Conservation (phyloP, 2,888 invertebrate genomes). For the Azorinus chamasolen region DNA sequence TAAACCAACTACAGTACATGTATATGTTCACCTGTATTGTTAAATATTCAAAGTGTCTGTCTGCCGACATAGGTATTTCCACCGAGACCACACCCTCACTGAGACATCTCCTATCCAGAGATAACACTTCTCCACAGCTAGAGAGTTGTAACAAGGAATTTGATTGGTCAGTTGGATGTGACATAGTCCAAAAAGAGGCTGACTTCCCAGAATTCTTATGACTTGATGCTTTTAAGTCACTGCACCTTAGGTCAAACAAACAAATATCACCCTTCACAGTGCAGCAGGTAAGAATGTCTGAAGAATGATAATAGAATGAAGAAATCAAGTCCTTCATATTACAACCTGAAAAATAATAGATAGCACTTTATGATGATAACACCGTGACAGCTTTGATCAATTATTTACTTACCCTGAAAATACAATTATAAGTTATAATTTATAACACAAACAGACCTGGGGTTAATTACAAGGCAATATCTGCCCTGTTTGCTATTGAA, state of each 20-base stretch:
- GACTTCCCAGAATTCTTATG: conserved; percentile 10
- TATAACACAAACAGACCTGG: no score
- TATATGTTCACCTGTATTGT: conserved; percentile 32
- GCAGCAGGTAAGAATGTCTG: conserved; percentile 30
- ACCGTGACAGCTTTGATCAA: background rate
- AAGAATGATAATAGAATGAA: conserved; percentile 14
- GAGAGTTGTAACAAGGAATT: conserved; percentile 51
- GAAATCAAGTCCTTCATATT: conserved; percentile 17
- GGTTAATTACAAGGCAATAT: no score
- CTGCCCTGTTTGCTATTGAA: no score
- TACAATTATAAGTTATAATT: no score
- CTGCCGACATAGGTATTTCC: conserved; percentile 7
- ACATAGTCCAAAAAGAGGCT: conserved; percentile 53
- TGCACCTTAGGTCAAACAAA: conserved; percentile 45
- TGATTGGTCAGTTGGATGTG: conserved; percentile 46
- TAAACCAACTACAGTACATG: no score
- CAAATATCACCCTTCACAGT: conserved; percentile 42
- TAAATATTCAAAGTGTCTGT: conserved; percentile 14
- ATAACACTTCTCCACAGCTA: conserved; percentile 41
- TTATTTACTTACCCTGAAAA: no score
- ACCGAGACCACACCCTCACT: conserved; percentile 12
- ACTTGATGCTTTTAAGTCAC: conserved; percentile 8
- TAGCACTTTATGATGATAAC: background rate
- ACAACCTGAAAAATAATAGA: conserved; percentile 22
- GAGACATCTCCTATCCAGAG: conserved; percentile 27